Base-by-base conservation (phyloP, 2,797 vertebrate genomes). In the Sebastes diploproa region DNA sequence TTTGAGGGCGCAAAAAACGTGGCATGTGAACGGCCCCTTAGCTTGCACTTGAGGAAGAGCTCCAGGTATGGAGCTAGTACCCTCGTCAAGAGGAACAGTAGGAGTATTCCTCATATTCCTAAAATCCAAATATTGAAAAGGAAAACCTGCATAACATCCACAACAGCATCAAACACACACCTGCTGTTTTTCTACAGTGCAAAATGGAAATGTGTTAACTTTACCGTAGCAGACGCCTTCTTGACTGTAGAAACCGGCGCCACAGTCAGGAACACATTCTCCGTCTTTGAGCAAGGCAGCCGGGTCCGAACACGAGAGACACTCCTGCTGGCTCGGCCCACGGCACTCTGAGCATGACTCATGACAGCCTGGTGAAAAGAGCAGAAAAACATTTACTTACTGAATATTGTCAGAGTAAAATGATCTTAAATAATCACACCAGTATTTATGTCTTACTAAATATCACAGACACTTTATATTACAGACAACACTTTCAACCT, bases 141-240 rank as follows among this genome's bases (percentile, higher is more conserved):
- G 12, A 50, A 38, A 70, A 36, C 46, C 9, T 69, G 74, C 6
- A 6, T 1, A 46, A 2, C 25, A 36, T 22, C 58, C 7, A 5
- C 9, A 13, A 12, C 4, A 56, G 6, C n/a, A 11, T 46, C 25
- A 70, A 16, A 18, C 8, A 66, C 22, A 59, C n/a, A 2, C 4
- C 7, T 4, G 4, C 23, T 29, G 20, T 34, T 56, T 46, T 20
- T 27, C 7, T 29, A n/a, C 34, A 42, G 14, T 18, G 46, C 22
- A 50, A 30, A 7, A 50, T 38, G 7, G 12, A 29, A 1, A 0
- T 5, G 22, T 10, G 62, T 67, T 3, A 20, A 1, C 23, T 18
- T 96, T 96, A 99, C 98, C 96, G 0, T 87, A 77, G 87, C 98
- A 99, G 88, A 76, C 55, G 23, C 95, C 96, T 18, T 94, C 93